Base-by-base conservation (phyloP, 1,140 invertebrate species). In the Brachionus asplanchnoidis region DNA sequence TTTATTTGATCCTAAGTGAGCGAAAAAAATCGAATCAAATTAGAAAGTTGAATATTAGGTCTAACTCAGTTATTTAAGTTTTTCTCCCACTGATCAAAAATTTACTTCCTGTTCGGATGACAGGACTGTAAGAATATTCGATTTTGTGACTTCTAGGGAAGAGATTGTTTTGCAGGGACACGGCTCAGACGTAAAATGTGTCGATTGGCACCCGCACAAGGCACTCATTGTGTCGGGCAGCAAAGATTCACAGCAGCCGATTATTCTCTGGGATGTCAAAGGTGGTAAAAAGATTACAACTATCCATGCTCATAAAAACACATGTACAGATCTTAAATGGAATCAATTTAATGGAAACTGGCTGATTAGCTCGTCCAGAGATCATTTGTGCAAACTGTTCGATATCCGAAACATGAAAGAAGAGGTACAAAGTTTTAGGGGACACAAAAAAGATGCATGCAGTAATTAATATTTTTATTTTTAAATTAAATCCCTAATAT, bases 231-330 rank as follows among this genome's bases (percentile, higher is more conserved):
- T 97, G 23, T 99, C 97, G 14, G 98, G 98, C 0, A 98, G 96
- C 89, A 98, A 99, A 91, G 98, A 99, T 89, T 98, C 97, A 89
- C 98, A 99, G 88, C 98, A 99, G 88, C 98, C 98, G 9, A 95
- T 99, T 12, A 99, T 99, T 90, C 91, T 99, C 14, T 99, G 98
- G 98, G 98, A 99, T 92, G 96, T 97, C 8, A 97, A 97, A 89
- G 94, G 94, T 85, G 97, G 97, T 0, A 93, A 95, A 86, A 91
- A 90, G 86, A 88, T 93, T 4, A 91, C 92, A 26, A 93, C 92
- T 46, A 87, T 93, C 66, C 97, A 99, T 91, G 97, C 97, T 17
- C 98, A 99, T 90, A 99, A 99, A 90, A 97, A 95, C 70, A 99
- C 98, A 5, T 97, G 99, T 0, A 99, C 98, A 95, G 96, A 99